A percentile compares a stretch with the other conserved stretches of the same genome.
phyloP scores from a whole-genome alignment of 2,797 vertebrate genomes.

The Oceanodroma leucorhoa region DNA sequence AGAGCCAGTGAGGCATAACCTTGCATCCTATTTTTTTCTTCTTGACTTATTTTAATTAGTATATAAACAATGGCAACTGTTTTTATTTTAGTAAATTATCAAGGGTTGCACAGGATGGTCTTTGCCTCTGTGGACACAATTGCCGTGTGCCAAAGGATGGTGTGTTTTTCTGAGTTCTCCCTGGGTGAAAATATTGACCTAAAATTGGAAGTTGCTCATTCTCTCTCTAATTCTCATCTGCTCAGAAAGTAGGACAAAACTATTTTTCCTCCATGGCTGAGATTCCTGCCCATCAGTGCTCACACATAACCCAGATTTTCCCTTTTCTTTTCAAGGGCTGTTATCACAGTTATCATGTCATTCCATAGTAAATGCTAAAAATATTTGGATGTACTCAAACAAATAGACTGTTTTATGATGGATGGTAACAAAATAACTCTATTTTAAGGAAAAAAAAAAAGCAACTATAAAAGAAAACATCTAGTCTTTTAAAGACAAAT shows the following conservation, averaged over 20 bases:
- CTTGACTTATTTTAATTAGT: not conserved
- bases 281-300: constrained; percentile 63
- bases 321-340: constrained; percentile 50
- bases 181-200: constrained; percentile 54
- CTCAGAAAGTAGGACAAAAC: constrained; percentile 64
- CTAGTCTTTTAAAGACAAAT: not conserved
- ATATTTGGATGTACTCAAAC: constrained; percentile 19
- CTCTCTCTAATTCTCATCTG: constrained; percentile 40
- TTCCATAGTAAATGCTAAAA: not conserved
- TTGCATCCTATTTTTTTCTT: not conserved
- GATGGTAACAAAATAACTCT: not conserved
- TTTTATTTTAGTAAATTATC: not conserved
- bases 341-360: constrained; percentile 25
- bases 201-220: constrained; percentile 30
- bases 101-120: not conserved
- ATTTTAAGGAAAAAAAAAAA: not conserved
- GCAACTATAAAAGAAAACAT: not conserved
- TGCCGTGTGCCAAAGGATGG: not conserved
- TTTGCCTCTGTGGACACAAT: not conserved
- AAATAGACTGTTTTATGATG: not conserved
- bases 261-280: constrained; percentile 57
- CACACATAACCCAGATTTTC: constrained; percentile 59
- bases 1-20: not conserved
- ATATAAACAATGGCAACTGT: not conserved
- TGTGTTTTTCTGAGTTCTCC: not conserved